Percentiles rank a stretch among this genome's conserved stretches.
Conservation (phyloP, 2,797 vertebrate species). For the Phalanger gymnotis region DNA sequence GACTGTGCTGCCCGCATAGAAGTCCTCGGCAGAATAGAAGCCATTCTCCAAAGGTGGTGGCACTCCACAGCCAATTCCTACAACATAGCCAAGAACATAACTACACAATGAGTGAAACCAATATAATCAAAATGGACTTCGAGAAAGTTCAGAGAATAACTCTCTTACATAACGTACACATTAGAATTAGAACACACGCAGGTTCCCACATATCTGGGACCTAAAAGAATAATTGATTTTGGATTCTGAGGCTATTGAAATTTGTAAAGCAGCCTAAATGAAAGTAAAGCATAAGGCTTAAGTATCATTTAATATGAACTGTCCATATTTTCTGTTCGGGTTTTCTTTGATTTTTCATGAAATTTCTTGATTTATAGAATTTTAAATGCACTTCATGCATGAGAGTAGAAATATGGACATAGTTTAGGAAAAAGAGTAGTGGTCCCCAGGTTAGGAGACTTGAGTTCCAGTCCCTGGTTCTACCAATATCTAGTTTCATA, state of each 20-base stretch:
- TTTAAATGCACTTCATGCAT: not conserved
- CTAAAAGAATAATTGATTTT: not conserved
- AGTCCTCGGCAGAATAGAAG: constrained; percentile 90
- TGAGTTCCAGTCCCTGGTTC: not conserved
- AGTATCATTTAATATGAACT: not conserved
- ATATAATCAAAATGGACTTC: not conserved
- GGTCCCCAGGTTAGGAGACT: not conserved
- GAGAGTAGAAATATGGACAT: not conserved
- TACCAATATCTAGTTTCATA: not conserved
- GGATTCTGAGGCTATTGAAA: not conserved
- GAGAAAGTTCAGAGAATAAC: not conserved
- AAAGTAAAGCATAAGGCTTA: not conserved
- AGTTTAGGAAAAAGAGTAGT: not conserved
- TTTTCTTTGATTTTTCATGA: not conserved
- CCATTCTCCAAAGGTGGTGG: constrained; percentile 93
- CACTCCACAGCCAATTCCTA: constrained; percentile 93
- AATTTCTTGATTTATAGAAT: not conserved
- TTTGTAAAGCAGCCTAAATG: not conserved
- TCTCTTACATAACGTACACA: not conserved
- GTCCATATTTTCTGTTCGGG: not conserved
- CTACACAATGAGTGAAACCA: not conserved
- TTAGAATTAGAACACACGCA: not conserved
- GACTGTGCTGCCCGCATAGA: constrained; percentile 91
- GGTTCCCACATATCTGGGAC: not conserved
- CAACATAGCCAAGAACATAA: not conserved